Conservation (phyloP, 1,140 invertebrate species). For the Asbolus verrucosus region DNA sequence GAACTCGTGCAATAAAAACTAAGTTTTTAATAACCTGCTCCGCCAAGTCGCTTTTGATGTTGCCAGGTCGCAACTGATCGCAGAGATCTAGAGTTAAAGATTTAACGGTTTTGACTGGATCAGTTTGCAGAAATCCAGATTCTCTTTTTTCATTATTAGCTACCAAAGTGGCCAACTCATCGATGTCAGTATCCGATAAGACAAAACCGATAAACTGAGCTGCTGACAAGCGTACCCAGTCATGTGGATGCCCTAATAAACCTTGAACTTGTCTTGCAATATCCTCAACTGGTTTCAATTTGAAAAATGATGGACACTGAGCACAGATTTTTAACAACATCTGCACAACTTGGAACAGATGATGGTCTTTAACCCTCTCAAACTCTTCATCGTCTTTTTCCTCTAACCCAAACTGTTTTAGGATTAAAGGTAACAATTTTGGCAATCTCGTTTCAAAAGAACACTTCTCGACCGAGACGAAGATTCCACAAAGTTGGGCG, state of each 20-base stretch:
- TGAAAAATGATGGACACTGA: conserved; percentile 69
- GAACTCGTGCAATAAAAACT: conserved; percentile 75
- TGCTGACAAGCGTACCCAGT: conserved; percentile 81
- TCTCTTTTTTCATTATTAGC: conserved; percentile 65
- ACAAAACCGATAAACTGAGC: conserved; percentile 81
- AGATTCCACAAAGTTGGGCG: conserved; percentile 74
- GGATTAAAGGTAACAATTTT: conserved; percentile 64
- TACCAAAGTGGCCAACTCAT: conserved; percentile 70
- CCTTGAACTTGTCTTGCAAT: conserved; percentile 66
- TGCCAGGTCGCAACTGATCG: conserved; percentile 76
- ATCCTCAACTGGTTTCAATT: conserved; percentile 62
- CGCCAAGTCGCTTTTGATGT: conserved; percentile 70
- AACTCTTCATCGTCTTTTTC: conserved; percentile 61
- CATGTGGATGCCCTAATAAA: conserved; percentile 73
- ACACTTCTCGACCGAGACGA: conserved; percentile 69
- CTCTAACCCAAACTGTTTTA: conserved; percentile 66
- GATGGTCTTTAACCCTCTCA: conserved; percentile 73
- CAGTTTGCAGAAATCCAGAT: conserved; percentile 72
- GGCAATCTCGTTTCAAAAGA: conserved; percentile 62
- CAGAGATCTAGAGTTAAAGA: conserved; percentile 79
- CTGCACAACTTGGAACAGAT: conserved; percentile 78
- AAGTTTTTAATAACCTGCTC: conserved; percentile 81
- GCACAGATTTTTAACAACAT: conserved; percentile 73
- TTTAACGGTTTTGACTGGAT: conserved; percentile 72
- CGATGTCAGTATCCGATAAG: conserved; percentile 72